Evolutionary conservation across 2,797 vertebrate genomes (phyloP).

Genomic region (Avahi laniger): DNA sequence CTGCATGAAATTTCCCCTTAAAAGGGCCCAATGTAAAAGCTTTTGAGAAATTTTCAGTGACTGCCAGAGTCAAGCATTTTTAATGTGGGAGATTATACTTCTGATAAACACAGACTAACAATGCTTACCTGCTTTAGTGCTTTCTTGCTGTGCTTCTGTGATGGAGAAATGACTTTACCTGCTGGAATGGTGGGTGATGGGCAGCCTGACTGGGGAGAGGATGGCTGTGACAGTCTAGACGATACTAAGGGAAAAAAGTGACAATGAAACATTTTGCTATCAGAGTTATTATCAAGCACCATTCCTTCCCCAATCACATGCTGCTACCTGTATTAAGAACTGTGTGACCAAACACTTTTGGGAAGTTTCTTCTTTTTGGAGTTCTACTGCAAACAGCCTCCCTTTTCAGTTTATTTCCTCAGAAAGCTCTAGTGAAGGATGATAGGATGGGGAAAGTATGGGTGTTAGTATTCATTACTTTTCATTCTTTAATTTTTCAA

Average conservation of each 20-base stretch:
- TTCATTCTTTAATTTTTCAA: conserved; percentile 43
- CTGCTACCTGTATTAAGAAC: conserved; percentile 71
- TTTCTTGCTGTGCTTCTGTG: conserved; percentile 99
- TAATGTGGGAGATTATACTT: conserved; percentile 5
- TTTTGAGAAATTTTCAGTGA: not conserved
- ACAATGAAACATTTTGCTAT: conserved; percentile 55
- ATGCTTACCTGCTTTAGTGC: conserved; percentile 92
- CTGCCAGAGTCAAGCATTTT: not conserved
- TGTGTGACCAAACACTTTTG: conserved; percentile 68
- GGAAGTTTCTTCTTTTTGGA: conserved; percentile 66
- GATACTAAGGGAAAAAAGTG: conserved; percentile 84
- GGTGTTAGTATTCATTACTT: conserved; percentile 54
- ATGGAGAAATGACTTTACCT: conserved; percentile 95
- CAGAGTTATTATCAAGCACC: conserved; percentile 47
- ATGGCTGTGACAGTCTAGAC: conserved; percentile 93
- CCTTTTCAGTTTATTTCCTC: conserved; percentile 65
- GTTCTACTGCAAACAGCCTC: conserved; percentile 66
- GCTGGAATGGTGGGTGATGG: conserved; percentile 92
- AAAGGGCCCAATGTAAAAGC: not conserved
- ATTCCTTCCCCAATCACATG: conserved; percentile 63
- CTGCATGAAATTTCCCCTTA: not conserved
- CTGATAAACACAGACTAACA: not conserved
- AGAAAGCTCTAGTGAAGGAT: conserved; percentile 61
- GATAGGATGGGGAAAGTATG: conserved; percentile 58
- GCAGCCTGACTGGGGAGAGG: conserved; percentile 94